Conservation (phyloP, 2,888 invertebrate species). For the Griposia aprilina region DNA sequence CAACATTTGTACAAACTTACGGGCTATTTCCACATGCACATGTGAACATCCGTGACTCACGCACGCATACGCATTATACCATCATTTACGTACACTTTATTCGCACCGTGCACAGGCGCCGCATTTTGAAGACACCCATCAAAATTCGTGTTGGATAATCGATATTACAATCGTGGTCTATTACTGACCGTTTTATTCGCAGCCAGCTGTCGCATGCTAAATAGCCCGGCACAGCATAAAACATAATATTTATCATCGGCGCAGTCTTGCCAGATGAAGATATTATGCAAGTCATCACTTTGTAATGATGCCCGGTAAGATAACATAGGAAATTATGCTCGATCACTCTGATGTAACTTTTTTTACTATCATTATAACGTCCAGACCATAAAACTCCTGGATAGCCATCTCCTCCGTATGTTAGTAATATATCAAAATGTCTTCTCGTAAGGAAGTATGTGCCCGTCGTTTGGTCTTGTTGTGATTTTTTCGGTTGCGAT, state of each 20-base stretch:
- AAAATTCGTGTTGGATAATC: conserved; percentile 81
- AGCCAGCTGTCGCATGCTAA: conserved; percentile 72
- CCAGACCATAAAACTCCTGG: conserved; percentile 43
- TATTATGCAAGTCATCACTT: conserved; percentile 75
- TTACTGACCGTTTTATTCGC: conserved; percentile 70
- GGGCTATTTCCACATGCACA: conserved; percentile 88
- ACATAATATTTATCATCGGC: conserved; percentile 62
- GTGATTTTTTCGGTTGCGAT: conserved; percentile 74
- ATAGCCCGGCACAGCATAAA: conserved; percentile 58
- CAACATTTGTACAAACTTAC: conserved; percentile 86
- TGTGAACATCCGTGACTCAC: conserved; percentile 88
- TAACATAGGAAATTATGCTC: conserved; percentile 66
- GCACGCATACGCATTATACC: conserved; percentile 83
- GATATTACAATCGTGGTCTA: conserved; percentile 74
- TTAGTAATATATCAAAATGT: conserved; percentile 69
- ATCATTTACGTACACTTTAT: conserved; percentile 80
- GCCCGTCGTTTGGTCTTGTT: conserved; percentile 68
- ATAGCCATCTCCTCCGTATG: conserved; percentile 47
- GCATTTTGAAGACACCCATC: conserved; percentile 77
- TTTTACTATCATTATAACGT: conserved; percentile 58
- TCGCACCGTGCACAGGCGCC: conserved; percentile 73
- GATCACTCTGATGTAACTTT: conserved; percentile 69
- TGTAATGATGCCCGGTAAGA: conserved; percentile 64
- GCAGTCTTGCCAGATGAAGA: conserved; percentile 67
- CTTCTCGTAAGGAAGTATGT: conserved; percentile 73